These are phyloP conservation scores for Cydia pomonella DNA, from an alignment of 1,140 invertebrate species.

Conservation along the genomic window DNA sequence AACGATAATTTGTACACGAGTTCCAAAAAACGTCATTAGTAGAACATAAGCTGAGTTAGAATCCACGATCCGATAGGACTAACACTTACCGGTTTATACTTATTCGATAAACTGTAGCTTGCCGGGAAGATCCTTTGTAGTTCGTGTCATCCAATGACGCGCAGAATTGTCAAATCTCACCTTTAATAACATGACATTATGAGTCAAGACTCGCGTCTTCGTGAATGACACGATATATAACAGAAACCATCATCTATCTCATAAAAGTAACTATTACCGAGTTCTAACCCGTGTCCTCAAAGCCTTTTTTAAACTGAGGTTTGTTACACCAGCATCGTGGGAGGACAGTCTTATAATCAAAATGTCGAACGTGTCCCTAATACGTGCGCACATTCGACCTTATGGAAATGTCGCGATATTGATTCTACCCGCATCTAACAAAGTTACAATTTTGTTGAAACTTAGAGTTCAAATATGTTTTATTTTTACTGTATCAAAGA, in stretches of 20 bases:
- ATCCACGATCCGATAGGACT: too few species aligned
- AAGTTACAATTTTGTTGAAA: background rate
- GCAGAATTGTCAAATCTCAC: too few species aligned
- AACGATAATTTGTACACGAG: too few species aligned
- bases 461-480: constrained; percentile 15
- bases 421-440: constrained; percentile 16
- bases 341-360: background rate
- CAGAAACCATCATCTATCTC: background rate
- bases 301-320: background rate
- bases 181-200: too few species aligned
- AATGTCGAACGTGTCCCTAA: background rate
- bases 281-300: background rate
- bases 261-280: background rate
- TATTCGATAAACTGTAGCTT: too few species aligned
- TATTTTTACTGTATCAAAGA: constrained; percentile 1
- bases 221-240: too few species aligned
- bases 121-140: too few species aligned
- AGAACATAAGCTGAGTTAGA: too few species aligned
- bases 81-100: too few species aligned
- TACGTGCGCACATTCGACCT: background rate
- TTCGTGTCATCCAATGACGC: too few species aligned
- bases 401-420: background rate
- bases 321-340: background rate
- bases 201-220: too few species aligned
- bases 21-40: too few species aligned